Evolutionary conservation across 2,113 vertebrate genomes (phyloP).

Genomic region (Sinocyclocheilus anshuiensis): DNA sequence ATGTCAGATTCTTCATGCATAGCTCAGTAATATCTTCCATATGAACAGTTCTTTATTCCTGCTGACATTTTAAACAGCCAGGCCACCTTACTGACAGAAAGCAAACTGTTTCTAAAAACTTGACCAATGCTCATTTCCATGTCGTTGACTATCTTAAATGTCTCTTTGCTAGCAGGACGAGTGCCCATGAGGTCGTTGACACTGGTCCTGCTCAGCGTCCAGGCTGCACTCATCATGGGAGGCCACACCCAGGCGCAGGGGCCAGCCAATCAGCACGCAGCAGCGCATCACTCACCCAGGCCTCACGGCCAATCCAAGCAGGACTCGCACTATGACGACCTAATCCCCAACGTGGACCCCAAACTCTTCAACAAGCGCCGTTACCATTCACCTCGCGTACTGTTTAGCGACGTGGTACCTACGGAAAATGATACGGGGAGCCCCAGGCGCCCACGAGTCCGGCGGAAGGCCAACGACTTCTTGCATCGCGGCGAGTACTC

Average conservation of each 20-base stretch:
- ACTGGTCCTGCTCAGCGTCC: constrained; percentile 92
- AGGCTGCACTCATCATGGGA: constrained; percentile 88
- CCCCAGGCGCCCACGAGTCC: constrained; percentile 75
- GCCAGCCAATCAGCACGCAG: constrained; percentile 73
- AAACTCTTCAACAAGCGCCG: constrained; percentile 86
- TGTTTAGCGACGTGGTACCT: constrained; percentile 88
- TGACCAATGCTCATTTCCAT: neutral
- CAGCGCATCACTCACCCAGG: constrained; percentile 49
- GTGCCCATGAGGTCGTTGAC: constrained; percentile 97
- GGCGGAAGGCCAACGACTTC: constrained; percentile 77
- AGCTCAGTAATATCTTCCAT: neutral
- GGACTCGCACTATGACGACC: constrained; percentile 60
- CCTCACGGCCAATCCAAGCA: constrained; percentile 60
- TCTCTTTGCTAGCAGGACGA: constrained; percentile 67
- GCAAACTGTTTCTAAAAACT: neutral
- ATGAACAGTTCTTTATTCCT: neutral
- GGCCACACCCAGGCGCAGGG: constrained; percentile 80
- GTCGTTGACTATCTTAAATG: neutral
- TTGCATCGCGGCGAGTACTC: constrained; percentile 94
- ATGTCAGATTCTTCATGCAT: neutral
- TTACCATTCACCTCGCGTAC: constrained; percentile 87
- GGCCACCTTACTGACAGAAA: neutral
- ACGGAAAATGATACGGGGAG: constrained; percentile 68
- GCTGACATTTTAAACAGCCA: neutral
- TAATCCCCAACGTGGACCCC: constrained; percentile 87